Conservation (phyloP, 2,888 invertebrate genomes). For the Nezara viridula region DNA sequence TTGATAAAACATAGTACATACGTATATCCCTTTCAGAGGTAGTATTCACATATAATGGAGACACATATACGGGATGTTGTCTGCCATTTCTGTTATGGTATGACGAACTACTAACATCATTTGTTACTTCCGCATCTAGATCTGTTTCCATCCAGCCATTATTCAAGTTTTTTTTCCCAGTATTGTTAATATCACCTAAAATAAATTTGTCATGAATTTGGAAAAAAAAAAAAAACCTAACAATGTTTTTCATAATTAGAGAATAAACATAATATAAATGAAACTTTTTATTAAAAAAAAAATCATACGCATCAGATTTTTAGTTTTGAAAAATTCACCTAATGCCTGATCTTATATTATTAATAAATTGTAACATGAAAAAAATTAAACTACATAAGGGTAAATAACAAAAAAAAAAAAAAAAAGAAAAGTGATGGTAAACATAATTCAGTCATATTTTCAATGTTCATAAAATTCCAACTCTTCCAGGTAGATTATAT, state of each 20-base stretch:
- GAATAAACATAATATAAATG: background rate
- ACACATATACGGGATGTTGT: slow-evolving; percentile 63
- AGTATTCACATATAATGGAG: slow-evolving; percentile 65
- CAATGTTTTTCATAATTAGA: background rate
- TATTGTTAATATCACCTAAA: slow-evolving; percentile 14
- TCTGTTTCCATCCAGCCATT: slow-evolving; percentile 92
- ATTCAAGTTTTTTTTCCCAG: slow-evolving; percentile 67
- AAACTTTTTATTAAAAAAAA: background rate
- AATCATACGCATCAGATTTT: background rate
- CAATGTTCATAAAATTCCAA: no score
- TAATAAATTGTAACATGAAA: no score
- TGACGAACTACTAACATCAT: slow-evolving; percentile 73
- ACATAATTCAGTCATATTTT: no score
- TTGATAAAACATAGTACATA: background rate
- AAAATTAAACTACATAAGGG: no score
- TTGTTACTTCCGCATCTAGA: slow-evolving; percentile 83
- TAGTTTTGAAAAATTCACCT: background rate
- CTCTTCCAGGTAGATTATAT: no score
- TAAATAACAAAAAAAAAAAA: no score
- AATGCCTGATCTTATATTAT: no score
- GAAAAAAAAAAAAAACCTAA: background rate
- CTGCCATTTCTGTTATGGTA: slow-evolving; percentile 69
- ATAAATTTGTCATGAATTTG: background rate
- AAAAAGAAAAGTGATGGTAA: no score
- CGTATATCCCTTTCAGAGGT: slow-evolving; percentile 51